These are phyloP conservation scores for Cinclus mexicanus DNA, from an alignment of 2,113 vertebrate species.

Conservation along the genomic window DNA sequence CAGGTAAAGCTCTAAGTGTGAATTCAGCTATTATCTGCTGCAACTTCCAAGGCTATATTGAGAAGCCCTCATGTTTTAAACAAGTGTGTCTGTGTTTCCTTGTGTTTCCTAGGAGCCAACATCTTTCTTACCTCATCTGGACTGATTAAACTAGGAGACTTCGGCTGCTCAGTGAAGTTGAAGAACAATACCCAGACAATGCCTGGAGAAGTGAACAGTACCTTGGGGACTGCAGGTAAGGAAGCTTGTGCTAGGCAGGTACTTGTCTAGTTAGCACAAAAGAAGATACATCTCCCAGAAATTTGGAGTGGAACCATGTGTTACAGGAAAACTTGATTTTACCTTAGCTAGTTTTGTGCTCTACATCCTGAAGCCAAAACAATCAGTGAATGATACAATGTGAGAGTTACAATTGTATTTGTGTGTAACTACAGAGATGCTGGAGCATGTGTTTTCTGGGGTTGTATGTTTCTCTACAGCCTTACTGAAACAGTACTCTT, in stretches of 20 bases:
- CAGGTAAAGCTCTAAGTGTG: not conserved
- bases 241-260: not conserved
- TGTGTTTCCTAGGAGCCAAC: conserved; percentile 86
- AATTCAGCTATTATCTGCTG: not conserved
- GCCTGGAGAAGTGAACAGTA: conserved; percentile 99
- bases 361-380: not conserved
- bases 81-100: not conserved
- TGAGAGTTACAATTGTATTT: not conserved
- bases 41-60: not conserved
- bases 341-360: not conserved
- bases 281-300: not conserved
- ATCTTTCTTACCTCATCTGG: conserved; percentile 97
- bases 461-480: not conserved
- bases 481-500: not conserved
- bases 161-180: conserved; percentile 97
- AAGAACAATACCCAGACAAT: conserved; percentile 98
- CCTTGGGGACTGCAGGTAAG: conserved; percentile 94
- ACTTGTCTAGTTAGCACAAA: not conserved
- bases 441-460: not conserved
- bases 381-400: not conserved
- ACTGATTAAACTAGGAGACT: conserved; percentile 96
- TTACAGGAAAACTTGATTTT: not conserved
- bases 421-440: not conserved
- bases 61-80: not conserved
- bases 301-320: not conserved